Base-by-base conservation (phyloP, 2,113 vertebrate genomes). In the Herpetotheres cachinnans region DNA sequence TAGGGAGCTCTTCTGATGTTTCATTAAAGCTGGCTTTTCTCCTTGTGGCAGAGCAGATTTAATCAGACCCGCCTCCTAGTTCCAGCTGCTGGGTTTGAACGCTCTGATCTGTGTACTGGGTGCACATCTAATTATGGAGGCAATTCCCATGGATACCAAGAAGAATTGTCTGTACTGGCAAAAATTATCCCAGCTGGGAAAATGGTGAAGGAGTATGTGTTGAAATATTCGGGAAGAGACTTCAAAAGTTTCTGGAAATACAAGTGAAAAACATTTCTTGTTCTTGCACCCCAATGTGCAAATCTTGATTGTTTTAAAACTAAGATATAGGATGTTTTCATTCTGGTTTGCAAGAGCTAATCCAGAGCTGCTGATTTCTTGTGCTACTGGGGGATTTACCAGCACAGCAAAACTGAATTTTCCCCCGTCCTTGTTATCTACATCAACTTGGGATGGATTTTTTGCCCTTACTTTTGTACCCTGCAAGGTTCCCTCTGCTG, bases 61-160 rank as follows among this genome's bases (percentile, higher is more conserved):
- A 96, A 97, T 97, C 97, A 95, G 97, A 83, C 84, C 73, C 86
- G 94, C 96, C 96, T 98, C 98, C 97, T 54, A 97, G 97, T 94
- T 96, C 95, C 97, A 90, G 96, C 96, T 97, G 96, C 97, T 90
- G 97, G 97, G 93, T 86, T 95, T 82, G 96, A 97, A 86, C 44
- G n/a, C 97, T 97, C 89, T 95, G 91, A 96, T 98, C 94, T 97
- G 92, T 97, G 94, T 93, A 55, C 95, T 97, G 97, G 96, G 95
- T 97, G 97, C 95, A 88, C 91, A 59, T 88, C 94, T 98, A 97
- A 98, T 97, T 98, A 97, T 22, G 95, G 94, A 96, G 97, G 96
- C 97, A 94, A 98, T 98, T 97, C 96, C 93, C 97, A 95, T 97
- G 97, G 97, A 97, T 96, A 97, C 97, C 83, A 34, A 96, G 90